Evolutionary conservation across 2,797 vertebrate genomes (phyloP).

Genomic region (Periparus ater): DNA sequence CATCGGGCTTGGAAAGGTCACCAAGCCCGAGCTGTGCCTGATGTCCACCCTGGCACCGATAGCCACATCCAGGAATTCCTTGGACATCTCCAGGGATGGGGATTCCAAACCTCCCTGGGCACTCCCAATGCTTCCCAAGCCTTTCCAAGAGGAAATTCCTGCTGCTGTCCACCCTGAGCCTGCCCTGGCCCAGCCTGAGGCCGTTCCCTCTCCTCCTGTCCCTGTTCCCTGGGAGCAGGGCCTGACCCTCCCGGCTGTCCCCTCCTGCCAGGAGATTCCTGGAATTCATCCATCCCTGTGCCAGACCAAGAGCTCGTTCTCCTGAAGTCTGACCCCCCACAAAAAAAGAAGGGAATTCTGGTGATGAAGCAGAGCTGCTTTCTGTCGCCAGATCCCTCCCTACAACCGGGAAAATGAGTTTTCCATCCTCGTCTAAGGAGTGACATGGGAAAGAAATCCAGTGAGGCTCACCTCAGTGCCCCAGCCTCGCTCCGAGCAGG

Average conservation of each 20-base stretch:
- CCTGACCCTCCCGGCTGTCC: rapidly evolving
- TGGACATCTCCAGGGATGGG: neutral
- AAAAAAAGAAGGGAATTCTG: neutral
- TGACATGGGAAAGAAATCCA: neutral
- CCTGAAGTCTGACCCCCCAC: neutral
- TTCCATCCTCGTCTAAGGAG: neutral
- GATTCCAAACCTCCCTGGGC: neutral
- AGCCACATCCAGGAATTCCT: neutral
- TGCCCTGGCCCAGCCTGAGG: neutral
- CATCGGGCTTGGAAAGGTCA: rapidly evolving
- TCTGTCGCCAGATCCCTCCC: neutral
- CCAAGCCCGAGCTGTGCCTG: rapidly evolving
- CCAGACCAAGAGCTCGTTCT: neutral
- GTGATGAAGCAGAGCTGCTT: neutral
- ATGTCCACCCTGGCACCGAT: neutral
- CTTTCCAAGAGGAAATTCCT: neutral
- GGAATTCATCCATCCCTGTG: neutral
- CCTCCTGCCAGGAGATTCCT: neutral
- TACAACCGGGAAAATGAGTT: neutral
- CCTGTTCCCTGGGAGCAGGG: neutral
- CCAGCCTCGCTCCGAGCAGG: neutral
- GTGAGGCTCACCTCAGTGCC: neutral
- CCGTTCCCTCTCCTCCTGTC: rapidly evolving
- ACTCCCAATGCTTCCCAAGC: neutral
- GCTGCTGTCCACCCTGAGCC: rapidly evolving